Base-by-base conservation (phyloP, 2,113 vertebrate species). In the Vulpes vulpes region DNA sequence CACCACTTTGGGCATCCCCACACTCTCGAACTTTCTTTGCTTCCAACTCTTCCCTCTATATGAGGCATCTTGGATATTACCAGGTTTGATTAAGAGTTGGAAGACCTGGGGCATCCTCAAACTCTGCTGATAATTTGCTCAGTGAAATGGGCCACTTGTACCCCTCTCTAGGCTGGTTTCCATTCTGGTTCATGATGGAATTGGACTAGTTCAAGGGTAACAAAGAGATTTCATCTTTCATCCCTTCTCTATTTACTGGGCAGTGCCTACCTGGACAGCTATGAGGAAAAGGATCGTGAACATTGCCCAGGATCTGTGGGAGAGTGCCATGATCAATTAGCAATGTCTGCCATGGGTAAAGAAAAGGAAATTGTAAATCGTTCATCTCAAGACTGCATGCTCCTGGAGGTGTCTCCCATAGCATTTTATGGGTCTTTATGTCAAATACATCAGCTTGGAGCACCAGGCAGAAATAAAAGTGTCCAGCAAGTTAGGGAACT, bases 291-390 rank as follows among this genome's bases (percentile, higher is more conserved):
- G 89, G 87, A 67, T 67, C 8, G 38, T 9, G 38, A 76, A 62
- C 4, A 0, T 30, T 20, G 30, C n/a, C 49, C 1, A 1, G 27
- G 71, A 84, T 95, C 64, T 16, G 9, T 22, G 87, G 90, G 90
- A 92, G 59, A 65, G 87, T 25, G 49, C 64, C 0, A 0, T 88
- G 95, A 97, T 96, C 6, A 0, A 94, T 97, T 97, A 96, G 80
- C 71, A 32, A 94, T 96, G 97, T 94, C 90, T 97, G 84, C 69
- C 23, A 4, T 38, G 69, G 95, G 94, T 78, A 96, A 96, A 95
- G 95, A n/a, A 92, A 67, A 35, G 49, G 67, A 89, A 60, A 19
- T 4, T 2, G 60, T 49, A 90, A 51, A 15, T 30, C 32, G 49
- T 78, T 78, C 59, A 8, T 94, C 90, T 92, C 57, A 16, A n/a